phyloP scores from a whole-genome alignment of 2,888 invertebrate genomes.

The Cataglyphis livida region DNA sequence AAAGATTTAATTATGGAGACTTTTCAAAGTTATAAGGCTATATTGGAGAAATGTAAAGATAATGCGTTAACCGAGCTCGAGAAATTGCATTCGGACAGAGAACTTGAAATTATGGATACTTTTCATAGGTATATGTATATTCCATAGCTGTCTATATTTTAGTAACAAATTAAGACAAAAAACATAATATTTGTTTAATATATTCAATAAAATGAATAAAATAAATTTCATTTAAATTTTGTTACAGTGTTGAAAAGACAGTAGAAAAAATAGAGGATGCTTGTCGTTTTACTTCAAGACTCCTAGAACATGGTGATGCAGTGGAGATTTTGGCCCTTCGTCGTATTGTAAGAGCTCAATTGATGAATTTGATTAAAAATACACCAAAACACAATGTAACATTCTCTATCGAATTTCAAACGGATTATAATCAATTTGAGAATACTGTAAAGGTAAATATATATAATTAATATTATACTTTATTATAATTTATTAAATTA shows the following conservation, averaged over 20 bases:
- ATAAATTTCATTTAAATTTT: neutral
- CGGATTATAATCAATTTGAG: conserved; percentile 93
- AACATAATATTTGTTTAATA: neutral
- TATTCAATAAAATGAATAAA: neutral
- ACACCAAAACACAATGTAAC: conserved; percentile 93
- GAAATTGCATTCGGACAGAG: conserved; percentile 93
- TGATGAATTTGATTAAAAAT: conserved; percentile 92
- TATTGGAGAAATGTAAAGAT: conserved; percentile 93
- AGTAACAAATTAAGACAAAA: neutral
- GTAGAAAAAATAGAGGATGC: conserved; percentile 95
- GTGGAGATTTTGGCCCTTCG: conserved; percentile 94
- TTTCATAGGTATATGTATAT: conserved; percentile 87
- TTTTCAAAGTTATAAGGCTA: conserved; percentile 92
- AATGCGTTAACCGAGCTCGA: conserved; percentile 91
- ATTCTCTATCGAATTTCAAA: conserved; percentile 93
- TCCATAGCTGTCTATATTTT: neutral
- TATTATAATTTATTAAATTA: conserved; percentile 13
- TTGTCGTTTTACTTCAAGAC: conserved; percentile 93
- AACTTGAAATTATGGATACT: conserved; percentile 95
- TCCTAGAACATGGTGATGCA: conserved; percentile 94
- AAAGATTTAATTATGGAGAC: conserved; percentile 93
- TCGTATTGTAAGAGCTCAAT: conserved; percentile 92
- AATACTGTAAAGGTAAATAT: conserved; percentile 87
- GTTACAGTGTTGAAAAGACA: conserved; percentile 91
- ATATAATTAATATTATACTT: neutral